A percentile compares a stretch with the other conserved stretches of the same genome.
phyloP scores from a whole-genome alignment of 2,113 vertebrate genomes.

The Gadus macrocephalus region DNA sequence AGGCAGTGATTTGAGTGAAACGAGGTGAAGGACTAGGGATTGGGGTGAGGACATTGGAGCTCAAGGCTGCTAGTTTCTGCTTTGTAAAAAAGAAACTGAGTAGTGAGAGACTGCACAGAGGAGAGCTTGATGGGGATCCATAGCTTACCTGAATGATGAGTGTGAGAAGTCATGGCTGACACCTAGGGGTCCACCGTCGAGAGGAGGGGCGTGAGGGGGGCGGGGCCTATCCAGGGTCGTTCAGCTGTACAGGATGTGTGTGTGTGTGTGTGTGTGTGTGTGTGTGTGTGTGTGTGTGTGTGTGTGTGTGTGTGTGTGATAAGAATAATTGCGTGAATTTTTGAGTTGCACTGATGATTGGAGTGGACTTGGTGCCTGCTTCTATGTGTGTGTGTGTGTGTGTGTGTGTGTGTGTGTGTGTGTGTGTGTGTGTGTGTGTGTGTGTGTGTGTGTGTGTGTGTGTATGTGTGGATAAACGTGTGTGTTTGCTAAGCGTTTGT shows the following conservation, averaged over 20 bases:
- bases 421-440: neutral
- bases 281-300: too few relatives aligned
- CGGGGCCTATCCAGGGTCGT: neutral
- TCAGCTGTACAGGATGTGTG: too few relatives aligned
- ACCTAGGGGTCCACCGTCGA: conserved; percentile 1
- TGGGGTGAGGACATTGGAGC: too few relatives aligned
- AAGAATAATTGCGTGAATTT: neutral
- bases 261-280: neutral
- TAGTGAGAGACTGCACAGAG: too few relatives aligned
- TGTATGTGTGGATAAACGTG: conserved; percentile 14
- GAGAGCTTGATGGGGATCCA: too few relatives aligned
- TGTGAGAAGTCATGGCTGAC: conserved; percentile 65
- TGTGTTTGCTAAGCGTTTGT: conserved; percentile 4
- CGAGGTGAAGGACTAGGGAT: too few relatives aligned
- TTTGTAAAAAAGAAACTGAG: too few relatives aligned
- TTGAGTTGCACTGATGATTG: too few relatives aligned
- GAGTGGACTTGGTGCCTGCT: neutral
- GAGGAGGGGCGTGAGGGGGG: neutral
- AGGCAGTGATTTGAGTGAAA: too few relatives aligned
- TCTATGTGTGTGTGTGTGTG: neutral
- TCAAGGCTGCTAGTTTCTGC: too few relatives aligned
- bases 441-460: neutral
- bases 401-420: neutral
- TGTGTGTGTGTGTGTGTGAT: neutral
- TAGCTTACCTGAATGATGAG: conserved; percentile 61